A percentile compares a stretch with the other conserved stretches of the same genome.
These are phyloP conservation scores for Rhabditoides inermis DNA, from an alignment of 2,888 invertebrate species.

Conservation along the genomic window DNA sequence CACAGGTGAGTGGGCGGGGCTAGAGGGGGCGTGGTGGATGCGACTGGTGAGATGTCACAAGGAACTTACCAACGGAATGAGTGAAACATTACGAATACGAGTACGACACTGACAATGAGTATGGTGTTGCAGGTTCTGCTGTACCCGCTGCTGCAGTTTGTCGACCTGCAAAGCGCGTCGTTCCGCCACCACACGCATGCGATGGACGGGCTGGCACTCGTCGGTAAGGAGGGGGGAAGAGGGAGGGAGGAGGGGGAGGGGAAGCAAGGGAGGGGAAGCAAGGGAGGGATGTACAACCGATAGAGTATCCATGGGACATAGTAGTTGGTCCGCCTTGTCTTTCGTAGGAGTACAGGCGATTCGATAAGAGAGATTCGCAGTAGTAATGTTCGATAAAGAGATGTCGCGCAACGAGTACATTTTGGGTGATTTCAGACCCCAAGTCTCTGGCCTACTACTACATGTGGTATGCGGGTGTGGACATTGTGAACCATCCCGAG, in stretches of 20 bases:
- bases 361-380: no score
- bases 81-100: no score
- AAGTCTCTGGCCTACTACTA: conserved; percentile 34
- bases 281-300: no score
- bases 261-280: no score
- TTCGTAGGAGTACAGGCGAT: no score
- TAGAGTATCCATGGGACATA: no score
- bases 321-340: no score
- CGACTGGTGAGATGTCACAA: no score
- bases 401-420: neutral
- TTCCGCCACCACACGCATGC: conserved; percentile 34
- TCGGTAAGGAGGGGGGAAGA: conserved; percentile 19
- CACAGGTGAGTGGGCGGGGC: conserved; percentile 12
- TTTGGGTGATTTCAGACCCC: conserved; percentile 20
- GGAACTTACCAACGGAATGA: neutral
- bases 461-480: conserved; percentile 37
- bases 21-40: neutral
- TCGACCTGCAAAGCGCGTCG: conserved; percentile 51
- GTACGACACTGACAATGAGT: no score
- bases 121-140: conserved; percentile 44
- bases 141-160: conserved; percentile 52
- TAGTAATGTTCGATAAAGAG: neutral
- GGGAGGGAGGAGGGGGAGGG: no score
- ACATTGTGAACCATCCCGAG: conserved; percentile 18
- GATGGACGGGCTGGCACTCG: conserved; percentile 29